Percentiles rank a stretch among this genome's conserved stretches.
Conservation (phyloP, 2,888 invertebrate genomes). For the Orchestes rusci region DNA sequence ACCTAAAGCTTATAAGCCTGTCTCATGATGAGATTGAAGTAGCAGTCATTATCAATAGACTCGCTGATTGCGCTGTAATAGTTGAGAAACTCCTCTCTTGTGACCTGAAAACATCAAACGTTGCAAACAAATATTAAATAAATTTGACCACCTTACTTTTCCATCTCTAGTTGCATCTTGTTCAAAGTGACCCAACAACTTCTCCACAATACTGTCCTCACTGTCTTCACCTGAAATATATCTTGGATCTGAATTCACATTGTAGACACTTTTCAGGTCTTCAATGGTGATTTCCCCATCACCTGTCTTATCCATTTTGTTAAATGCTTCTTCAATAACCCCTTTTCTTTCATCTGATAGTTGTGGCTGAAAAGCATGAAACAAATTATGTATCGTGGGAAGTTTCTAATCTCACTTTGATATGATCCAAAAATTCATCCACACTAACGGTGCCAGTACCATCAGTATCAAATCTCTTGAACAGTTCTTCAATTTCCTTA, state of each 20-base stretch:
- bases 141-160: constrained; percentile 49
- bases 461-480: constrained; percentile 74
- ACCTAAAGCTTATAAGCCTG: constrained; percentile 81
- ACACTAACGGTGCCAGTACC: constrained; percentile 73
- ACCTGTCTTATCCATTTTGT: constrained; percentile 79
- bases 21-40: constrained; percentile 92
- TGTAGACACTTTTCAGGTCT: constrained; percentile 74
- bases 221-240: constrained; percentile 82
- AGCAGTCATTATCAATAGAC: constrained; percentile 89
- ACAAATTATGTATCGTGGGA: background rate
- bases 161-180: constrained; percentile 66
- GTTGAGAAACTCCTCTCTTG: constrained; percentile 86
- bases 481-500: constrained; percentile 60
- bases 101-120: constrained; percentile 60
- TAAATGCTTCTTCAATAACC: constrained; percentile 73
- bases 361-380: constrained; percentile 58
- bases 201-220: constrained; percentile 69
- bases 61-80: constrained; percentile 93
- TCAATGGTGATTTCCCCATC: constrained; percentile 74
- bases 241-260: constrained; percentile 73
- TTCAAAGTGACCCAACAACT: constrained; percentile 82
- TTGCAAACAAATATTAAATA: constrained; percentile 1
- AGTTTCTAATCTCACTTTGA: constrained; percentile 59
- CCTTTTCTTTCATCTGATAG: constrained; percentile 67
- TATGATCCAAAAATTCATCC: constrained; percentile 77